Percentiles rank a stretch among this genome's conserved stretches.
These are phyloP conservation scores for Podarcis siculus DNA, from an alignment of 2,797 vertebrate species.

Conservation along the genomic window DNA sequence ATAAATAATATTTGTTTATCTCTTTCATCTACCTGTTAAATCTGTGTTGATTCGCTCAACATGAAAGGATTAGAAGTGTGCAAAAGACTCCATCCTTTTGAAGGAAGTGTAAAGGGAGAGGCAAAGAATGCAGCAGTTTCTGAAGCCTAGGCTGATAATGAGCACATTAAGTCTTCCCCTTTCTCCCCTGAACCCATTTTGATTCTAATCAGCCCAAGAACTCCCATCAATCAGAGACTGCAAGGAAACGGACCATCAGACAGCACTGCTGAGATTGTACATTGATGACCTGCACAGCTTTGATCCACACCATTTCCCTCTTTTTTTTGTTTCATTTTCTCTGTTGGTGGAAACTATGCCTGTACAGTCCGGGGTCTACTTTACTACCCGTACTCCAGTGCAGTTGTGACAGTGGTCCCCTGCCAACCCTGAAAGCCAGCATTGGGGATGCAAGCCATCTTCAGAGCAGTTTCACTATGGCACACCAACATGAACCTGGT, in stretches of 20 bases:
- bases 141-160: constrained; percentile 46
- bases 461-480: no score
- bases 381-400: background rate
- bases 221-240: constrained; percentile 19
- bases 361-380: rapidly evolving
- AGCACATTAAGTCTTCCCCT: constrained; percentile 51
- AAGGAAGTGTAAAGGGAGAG: constrained; percentile 51
- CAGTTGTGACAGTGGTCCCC: background rate
- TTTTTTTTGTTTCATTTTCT: background rate
- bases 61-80: background rate
- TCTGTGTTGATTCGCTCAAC: background rate
- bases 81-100: constrained; percentile 47
- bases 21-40: constrained; percentile 16
- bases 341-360: background rate
- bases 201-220: constrained; percentile 56
- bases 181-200: constrained; percentile 54
- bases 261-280: constrained; percentile 3
- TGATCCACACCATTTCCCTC: constrained; percentile 1
- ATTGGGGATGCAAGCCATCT: background rate
- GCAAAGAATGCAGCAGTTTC: constrained; percentile 41
- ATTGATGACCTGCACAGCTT: background rate
- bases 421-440: background rate
- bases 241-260: constrained; percentile 9
- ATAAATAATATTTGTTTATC: background rate
- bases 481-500: background rate